These are phyloP conservation scores for Cyprinodon brontotheroides DNA, from an alignment of 2,113 vertebrate genomes.

Conservation along the genomic window DNA sequence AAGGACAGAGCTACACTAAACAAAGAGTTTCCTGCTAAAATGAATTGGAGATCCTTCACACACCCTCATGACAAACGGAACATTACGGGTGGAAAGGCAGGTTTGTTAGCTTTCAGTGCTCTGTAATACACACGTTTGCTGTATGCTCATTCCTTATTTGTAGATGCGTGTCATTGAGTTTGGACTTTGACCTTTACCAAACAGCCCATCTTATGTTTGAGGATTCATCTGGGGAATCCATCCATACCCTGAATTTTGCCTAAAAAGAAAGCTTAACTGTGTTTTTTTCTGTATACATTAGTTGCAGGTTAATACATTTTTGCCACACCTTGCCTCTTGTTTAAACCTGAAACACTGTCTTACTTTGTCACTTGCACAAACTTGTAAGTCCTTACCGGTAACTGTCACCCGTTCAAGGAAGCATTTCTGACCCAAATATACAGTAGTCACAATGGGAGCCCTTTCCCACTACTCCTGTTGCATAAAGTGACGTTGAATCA, in stretches of 20 bases:
- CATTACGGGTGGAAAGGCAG: slow-evolving; percentile 23
- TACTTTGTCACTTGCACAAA: slow-evolving; percentile 72
- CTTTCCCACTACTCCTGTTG: neutral
- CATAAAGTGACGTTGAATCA: slow-evolving; percentile 32
- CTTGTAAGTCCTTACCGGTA: slow-evolving; percentile 56
- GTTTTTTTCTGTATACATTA: slow-evolving; percentile 5
- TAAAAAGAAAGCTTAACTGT: neutral
- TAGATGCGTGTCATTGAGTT: slow-evolving; percentile 20
- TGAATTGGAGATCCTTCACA: slow-evolving; percentile 50
- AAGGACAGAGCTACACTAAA: slow-evolving; percentile 57
- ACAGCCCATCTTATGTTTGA: slow-evolving; percentile 11
- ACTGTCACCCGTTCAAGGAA: slow-evolving; percentile 56
- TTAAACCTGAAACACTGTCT: slow-evolving; percentile 26
- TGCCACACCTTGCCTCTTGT: slow-evolving; percentile 40
- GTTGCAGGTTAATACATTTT: slow-evolving; percentile 21
- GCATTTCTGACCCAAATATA: slow-evolving; percentile 28
- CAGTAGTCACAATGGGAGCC: too few relatives aligned
- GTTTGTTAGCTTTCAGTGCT: slow-evolving; percentile 37
- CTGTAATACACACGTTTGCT: slow-evolving; percentile 40
- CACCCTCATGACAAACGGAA: slow-evolving; percentile 38
- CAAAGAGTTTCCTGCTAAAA: slow-evolving; percentile 45
- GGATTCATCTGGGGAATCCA: slow-evolving; percentile 2
- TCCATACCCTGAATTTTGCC: neutral
- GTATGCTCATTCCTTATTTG: slow-evolving; percentile 4
- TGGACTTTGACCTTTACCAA: slow-evolving; percentile 15